Conservation (phyloP, 2,797 vertebrate genomes). For the Parotocinclus haroldoi region DNA sequence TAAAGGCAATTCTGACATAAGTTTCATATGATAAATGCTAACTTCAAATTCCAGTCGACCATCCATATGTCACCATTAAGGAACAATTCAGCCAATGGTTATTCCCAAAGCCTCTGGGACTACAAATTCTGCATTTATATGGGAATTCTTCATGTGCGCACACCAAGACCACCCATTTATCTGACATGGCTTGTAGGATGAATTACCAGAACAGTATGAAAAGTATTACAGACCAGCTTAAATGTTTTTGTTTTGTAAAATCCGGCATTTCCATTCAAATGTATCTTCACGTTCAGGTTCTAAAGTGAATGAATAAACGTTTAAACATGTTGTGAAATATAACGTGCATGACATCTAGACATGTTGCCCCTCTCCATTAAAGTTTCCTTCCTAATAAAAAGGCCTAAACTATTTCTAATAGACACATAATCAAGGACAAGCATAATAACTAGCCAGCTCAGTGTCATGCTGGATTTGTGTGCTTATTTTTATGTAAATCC, state of each 20-base stretch:
- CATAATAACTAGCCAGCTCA: slow-evolving; percentile 35
- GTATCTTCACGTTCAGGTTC: too few relatives aligned
- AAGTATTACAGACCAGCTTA: too few relatives aligned
- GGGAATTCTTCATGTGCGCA: neutral
- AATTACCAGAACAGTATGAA: too few relatives aligned
- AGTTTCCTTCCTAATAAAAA: too few relatives aligned
- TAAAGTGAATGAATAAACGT: too few relatives aligned
- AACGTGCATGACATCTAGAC: too few relatives aligned
- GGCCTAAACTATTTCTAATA: too few relatives aligned
- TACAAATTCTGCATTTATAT: slow-evolving; percentile 10
- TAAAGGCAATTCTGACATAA: slow-evolving; percentile 23
- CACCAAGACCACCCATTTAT: neutral
- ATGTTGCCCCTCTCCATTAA: too few relatives aligned
- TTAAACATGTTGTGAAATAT: too few relatives aligned
- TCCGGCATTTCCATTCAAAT: too few relatives aligned
- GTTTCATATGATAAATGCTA: slow-evolving; percentile 25
- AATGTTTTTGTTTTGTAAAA: too few relatives aligned
- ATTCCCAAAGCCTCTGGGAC: slow-evolving; percentile 10
- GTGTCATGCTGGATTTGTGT: slow-evolving; percentile 29
- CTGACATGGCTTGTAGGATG: too few relatives aligned
- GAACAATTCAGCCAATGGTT: slow-evolving; percentile 22
- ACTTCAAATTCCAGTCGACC: slow-evolving; percentile 12
- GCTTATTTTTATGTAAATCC: slow-evolving; percentile 39
- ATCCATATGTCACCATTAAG: slow-evolving; percentile 23
- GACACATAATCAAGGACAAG: slow-evolving; percentile 15